These are phyloP conservation scores for Catagonus wagneri DNA, from an alignment of 2,113 vertebrate genomes.

Conservation along the genomic window DNA sequence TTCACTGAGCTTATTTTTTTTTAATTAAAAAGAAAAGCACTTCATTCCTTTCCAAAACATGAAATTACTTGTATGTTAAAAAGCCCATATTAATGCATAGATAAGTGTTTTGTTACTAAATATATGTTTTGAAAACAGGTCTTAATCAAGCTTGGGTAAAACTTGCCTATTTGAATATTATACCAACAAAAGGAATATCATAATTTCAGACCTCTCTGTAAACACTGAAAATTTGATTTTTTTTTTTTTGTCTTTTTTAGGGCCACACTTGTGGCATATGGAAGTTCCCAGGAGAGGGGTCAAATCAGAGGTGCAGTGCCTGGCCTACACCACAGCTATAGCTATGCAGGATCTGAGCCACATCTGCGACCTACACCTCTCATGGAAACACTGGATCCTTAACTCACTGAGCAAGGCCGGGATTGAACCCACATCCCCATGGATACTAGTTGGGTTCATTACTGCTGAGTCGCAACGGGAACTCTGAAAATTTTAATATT, in stretches of 20 bases:
- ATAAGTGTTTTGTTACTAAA: not conserved
- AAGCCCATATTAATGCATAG: not conserved
- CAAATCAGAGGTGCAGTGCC: too few species aligned
- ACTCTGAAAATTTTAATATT: not conserved
- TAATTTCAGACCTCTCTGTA: not conserved
- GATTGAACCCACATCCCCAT: too few species aligned
- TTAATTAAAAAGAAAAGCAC: not conserved
- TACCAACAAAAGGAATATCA: not conserved
- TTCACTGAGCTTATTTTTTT: not conserved
- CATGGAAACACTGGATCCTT: too few species aligned
- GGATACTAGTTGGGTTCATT: too few species aligned
- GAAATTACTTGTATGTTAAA: not conserved
- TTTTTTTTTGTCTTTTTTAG: too few species aligned
- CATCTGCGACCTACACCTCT: too few species aligned
- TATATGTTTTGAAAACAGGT: not conserved
- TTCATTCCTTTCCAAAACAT: conserved; percentile 18
- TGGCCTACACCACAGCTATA: too few species aligned
- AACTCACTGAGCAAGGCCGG: too few species aligned
- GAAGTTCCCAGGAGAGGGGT: too few species aligned
- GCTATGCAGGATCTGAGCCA: too few species aligned
- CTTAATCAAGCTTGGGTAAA: not conserved
- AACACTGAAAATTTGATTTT: not conserved
- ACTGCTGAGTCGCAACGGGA: too few species aligned
- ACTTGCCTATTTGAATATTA: not conserved
- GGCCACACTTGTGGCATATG: too few species aligned